Evolutionary conservation across 2,888 invertebrate genomes (phyloP), one percentile per base, ranked within the genome.

Genomic region (Xanthia togata): DNA sequence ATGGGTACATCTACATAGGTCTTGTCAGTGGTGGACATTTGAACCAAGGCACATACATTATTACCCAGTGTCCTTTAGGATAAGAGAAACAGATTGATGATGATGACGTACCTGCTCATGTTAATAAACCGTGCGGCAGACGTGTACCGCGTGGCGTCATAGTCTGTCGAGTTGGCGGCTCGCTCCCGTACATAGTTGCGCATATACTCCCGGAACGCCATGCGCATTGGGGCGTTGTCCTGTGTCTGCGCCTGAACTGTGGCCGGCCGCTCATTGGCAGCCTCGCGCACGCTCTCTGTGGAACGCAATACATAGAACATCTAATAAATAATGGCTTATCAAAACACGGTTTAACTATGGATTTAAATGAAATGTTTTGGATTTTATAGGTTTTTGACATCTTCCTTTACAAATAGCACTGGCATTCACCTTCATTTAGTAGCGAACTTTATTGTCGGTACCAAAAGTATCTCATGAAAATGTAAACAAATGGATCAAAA

Each of bases 151-250:
- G 71, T 70, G 11, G 93, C 90, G 73, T 93, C 92, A 85, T 89
- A 95, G 82, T 95, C 94, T 0, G 89, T 89, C 4, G 93, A 92
- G 80, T 78, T 73, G 26, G 88, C 78, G 23, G 94, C 91, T 64
- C 95, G 92, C 11, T 84, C 73, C 3, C 91, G 91, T 0, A 92
- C 90, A 26, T 94, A 83, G 23, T 78, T 79, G 50, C 95, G 93
- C 89, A 95, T 89, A 62, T 93, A 93, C 77, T 94, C 94, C 59
- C 94, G 91, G 85, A 95, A 91, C 1, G 93, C 93, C 12, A 76
- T 76, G 9, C 93, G 92, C 50, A 95, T 85, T 5, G 89, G 76
- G 2, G 72, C 77, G 79, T 82, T 88, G 76, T 90, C 91, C 44
- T 68, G 81, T 2, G 70, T 5, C 41, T 80, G 82, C 31, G 71